These are phyloP conservation scores for Menidia menidia DNA, from an alignment of 2,797 vertebrate species.

Conservation along the genomic window DNA sequence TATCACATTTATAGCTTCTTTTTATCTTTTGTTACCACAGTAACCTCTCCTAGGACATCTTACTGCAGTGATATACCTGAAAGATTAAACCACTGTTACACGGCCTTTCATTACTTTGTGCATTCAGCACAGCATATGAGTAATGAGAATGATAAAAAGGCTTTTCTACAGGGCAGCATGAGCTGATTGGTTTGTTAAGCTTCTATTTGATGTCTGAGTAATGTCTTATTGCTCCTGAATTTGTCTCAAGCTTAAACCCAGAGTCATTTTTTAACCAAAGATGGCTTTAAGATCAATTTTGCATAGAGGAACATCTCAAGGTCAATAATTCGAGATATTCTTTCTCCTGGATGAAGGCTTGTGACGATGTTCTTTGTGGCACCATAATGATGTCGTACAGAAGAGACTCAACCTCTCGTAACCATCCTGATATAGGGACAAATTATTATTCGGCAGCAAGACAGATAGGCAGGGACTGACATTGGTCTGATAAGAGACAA, in stretches of 20 bases:
- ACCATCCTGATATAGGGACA: constrained; percentile 22
- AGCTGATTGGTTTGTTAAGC: constrained; percentile 53
- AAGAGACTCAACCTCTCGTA: constrained; percentile 24
- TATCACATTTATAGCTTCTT: neutral
- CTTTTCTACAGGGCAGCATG: constrained; percentile 29
- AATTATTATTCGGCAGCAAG: constrained; percentile 11
- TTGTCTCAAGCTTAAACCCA: constrained; percentile 37
- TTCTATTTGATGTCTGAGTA: constrained; percentile 50
- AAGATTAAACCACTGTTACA: constrained; percentile 13
- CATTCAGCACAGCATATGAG: constrained; percentile 28
- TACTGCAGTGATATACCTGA: constrained; percentile 24
- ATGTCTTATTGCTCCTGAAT: constrained; percentile 39
- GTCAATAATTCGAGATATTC: constrained; percentile 27
- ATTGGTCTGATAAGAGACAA: constrained; percentile 20
- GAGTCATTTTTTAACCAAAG: constrained; percentile 55
- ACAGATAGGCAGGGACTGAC: constrained; percentile 10
- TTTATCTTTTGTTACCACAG: neutral
- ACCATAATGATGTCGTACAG: constrained; percentile 3
- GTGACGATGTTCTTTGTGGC: constrained; percentile 4
- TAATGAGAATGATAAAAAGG: constrained; percentile 46
- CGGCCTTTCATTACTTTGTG: constrained; percentile 10
- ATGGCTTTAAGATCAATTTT: constrained; percentile 55
- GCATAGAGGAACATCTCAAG: constrained; percentile 16
- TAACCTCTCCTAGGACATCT: constrained; percentile 6
- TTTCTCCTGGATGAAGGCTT: constrained; percentile 44